These are phyloP conservation scores for Epinotia nisella DNA, from an alignment of 2,888 invertebrate genomes.

Conservation along the genomic window DNA sequence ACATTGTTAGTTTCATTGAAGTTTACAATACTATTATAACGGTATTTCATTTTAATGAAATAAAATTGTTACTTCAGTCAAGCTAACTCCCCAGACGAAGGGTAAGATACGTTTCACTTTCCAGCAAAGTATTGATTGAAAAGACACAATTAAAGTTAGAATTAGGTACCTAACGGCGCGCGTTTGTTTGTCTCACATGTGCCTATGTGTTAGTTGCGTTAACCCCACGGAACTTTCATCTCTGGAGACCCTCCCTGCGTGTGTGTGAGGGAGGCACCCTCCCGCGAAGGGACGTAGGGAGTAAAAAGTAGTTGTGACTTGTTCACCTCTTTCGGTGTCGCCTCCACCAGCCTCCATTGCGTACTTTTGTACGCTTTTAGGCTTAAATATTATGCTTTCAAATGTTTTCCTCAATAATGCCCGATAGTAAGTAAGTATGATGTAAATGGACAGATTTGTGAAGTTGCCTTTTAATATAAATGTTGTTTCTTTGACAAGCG, in stretches of 20 bases:
- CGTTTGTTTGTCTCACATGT: constrained; percentile 78
- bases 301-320: constrained; percentile 83
- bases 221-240: constrained; percentile 84
- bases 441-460: constrained; percentile 23
- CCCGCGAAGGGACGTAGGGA: constrained; percentile 73
- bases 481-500: neutral
- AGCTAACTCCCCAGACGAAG: neutral
- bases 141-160: constrained; percentile 84
- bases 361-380: constrained; percentile 55
- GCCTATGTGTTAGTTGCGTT: constrained; percentile 75
- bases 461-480: neutral
- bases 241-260: constrained; percentile 71
- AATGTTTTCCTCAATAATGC: constrained; percentile 40
- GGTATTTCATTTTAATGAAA: neutral
- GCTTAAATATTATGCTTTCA: constrained; percentile 44
- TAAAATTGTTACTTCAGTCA: neutral
- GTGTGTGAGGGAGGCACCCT: constrained; percentile 67
- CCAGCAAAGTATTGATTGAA: constrained; percentile 81
- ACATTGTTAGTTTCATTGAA: neutral
- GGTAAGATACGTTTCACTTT: constrained; percentile 48
- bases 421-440: constrained; percentile 22
- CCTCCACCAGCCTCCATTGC: constrained; percentile 71
- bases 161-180: constrained; percentile 80
- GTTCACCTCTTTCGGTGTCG: constrained; percentile 84
- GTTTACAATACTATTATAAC: neutral